Conservation (phyloP, 2,797 vertebrate species). For the Rhabdophis nuchalis region DNA sequence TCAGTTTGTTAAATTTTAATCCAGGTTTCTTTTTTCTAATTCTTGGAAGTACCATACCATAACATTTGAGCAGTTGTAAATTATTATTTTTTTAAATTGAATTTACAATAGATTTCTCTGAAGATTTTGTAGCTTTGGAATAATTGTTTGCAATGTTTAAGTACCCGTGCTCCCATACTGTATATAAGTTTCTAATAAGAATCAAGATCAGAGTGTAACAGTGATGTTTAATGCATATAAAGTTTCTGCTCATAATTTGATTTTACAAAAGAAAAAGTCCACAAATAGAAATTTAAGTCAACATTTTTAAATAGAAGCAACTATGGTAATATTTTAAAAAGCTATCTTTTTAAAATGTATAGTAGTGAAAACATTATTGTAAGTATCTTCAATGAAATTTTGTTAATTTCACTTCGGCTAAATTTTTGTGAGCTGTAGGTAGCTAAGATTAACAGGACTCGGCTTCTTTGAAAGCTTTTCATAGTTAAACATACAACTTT, state of each 20-base stretch:
- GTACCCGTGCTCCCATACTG: not conserved
- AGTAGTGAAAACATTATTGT: not conserved
- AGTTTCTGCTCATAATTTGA: not conserved
- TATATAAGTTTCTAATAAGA: not conserved
- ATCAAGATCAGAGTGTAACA: not conserved
- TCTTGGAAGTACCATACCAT: not conserved
- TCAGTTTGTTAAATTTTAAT: accelerated
- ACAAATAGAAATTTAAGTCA: not conserved
- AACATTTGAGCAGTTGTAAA: conserved; percentile 7
- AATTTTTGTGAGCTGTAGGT: not conserved
- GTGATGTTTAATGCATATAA: not conserved
- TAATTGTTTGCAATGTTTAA: not conserved
- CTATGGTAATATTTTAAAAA: not conserved
- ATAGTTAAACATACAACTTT: not conserved
- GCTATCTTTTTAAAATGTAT: not conserved
- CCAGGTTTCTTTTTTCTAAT: not conserved
- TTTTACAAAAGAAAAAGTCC: not conserved
- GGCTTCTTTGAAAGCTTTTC: not conserved
- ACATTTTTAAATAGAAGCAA: not conserved
- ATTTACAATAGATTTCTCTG: not conserved
- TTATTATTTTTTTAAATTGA: not conserved
- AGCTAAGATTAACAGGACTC: not conserved
- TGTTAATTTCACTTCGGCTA: not conserved
- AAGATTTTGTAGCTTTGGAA: accelerated
- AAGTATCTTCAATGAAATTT: not conserved